A percentile compares a stretch with the other conserved stretches of the same genome.
These are phyloP conservation scores for Phrynocephalus guinanensis DNA, from an alignment of 2,797 vertebrate genomes.

Conservation along the genomic window DNA sequence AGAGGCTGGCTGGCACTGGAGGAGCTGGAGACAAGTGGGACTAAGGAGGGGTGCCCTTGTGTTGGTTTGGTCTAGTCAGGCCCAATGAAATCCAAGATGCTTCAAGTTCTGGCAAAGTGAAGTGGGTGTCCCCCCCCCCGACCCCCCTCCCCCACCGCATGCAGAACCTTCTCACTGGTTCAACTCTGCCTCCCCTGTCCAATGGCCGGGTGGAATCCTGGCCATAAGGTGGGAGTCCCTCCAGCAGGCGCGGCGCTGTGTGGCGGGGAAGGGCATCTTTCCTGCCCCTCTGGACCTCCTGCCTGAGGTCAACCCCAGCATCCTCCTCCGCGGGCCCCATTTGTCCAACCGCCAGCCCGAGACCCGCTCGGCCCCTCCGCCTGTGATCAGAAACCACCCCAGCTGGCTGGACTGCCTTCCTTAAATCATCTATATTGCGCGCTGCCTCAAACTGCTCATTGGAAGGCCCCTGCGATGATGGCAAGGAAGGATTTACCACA, in stretches of 20 bases:
- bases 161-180: conserved; percentile 60
- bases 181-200: conserved; percentile 53
- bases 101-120: conserved; percentile 21
- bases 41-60: not conserved
- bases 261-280: not conserved
- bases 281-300: conserved; percentile 3
- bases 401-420: conserved; percentile 63
- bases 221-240: conserved; percentile 19
- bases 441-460: conserved; percentile 60
- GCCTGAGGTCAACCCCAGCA: not conserved
- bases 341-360: conserved; percentile 27
- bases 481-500: conserved; percentile 81
- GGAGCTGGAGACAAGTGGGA: not conserved
- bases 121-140: conserved; percentile 27
- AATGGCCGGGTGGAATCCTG: conserved; percentile 45
- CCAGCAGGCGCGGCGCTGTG: too few relatives aligned
- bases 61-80: too few relatives aligned
- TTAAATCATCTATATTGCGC: conserved; percentile 67
- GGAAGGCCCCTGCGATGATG: conserved; percentile 70
- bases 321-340: not conserved
- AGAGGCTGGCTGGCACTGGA: too few relatives aligned
- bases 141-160: conserved; percentile 26
- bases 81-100: not conserved
- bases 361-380: conserved; percentile 47
- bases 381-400: conserved; percentile 52